Evolutionary conservation across 64 coral and sea anemone species (phyloP).

Genomic region (Exaiptasia diaphana): DNA sequence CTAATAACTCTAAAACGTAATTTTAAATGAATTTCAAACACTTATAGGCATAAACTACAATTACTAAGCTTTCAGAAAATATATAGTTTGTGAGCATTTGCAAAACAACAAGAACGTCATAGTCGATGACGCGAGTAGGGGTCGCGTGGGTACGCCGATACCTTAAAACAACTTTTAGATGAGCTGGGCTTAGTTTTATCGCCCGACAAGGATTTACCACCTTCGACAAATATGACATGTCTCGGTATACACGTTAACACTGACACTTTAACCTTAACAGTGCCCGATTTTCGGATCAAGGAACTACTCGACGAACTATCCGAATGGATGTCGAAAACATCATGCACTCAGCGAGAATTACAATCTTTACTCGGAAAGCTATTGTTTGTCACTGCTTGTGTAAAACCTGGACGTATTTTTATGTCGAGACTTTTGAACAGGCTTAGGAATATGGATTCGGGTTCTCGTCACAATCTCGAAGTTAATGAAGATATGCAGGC

Average conservation of each 20-base stretch:
- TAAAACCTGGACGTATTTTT: conserved; percentile 15
- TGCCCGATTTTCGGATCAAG: not conserved
- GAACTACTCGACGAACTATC: conserved; percentile 12
- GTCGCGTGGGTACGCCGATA: too few species aligned
- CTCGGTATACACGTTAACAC: conserved; percentile 34
- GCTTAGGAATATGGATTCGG: not conserved
- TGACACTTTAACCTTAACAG: conserved; percentile 14
- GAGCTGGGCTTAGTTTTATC: conserved; percentile 30
- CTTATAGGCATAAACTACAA: too few species aligned
- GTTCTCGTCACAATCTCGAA: not conserved
- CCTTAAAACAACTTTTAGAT: not conserved
- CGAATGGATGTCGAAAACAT: not conserved
- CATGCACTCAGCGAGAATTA: not conserved
- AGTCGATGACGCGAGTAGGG: too few species aligned
- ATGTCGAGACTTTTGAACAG: not conserved
- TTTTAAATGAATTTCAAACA: too few species aligned
- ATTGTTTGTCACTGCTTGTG: conserved; percentile 23
- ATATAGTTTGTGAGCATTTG: too few species aligned
- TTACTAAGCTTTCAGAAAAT: too few species aligned
- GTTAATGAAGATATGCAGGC: not conserved
- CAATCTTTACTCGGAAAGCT: conserved; percentile 27
- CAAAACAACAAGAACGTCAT: too few species aligned
- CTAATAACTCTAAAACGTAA: too few species aligned
- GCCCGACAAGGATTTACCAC: conserved; percentile 6
- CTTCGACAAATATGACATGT: conserved; percentile 16